Conservation (phyloP, 1,140 invertebrate species). For the Coenobita brevimanus region DNA sequence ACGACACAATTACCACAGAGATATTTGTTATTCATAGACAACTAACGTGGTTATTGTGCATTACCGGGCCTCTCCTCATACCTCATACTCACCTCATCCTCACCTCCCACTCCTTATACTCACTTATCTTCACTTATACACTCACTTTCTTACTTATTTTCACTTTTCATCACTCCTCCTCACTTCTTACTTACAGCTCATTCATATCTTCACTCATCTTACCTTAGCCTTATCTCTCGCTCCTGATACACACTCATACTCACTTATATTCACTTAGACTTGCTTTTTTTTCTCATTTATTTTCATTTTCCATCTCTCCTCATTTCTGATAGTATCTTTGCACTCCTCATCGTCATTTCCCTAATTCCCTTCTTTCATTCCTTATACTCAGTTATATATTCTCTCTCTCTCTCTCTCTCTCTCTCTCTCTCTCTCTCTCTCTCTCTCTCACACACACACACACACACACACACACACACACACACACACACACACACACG, state of each 20-base stretch:
- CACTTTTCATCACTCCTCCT: too few species aligned
- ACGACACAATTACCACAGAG: slow-evolving; percentile 33
- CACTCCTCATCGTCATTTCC: too few species aligned
- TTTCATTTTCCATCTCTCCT: too few species aligned
- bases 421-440: background rate
- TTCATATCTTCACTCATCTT: background rate
- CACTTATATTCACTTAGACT: too few species aligned
- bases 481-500: background rate
- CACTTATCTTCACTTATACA: too few species aligned
- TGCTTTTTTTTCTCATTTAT: too few species aligned
- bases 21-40: slow-evolving; percentile 58
- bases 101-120: background rate
- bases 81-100: background rate
- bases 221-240: too few species aligned
- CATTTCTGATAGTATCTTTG: too few species aligned
- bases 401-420: background rate
- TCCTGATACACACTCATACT: too few species aligned
- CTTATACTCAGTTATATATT: background rate
- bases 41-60: slow-evolving; percentile 58
- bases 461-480: background rate
- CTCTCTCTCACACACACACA: background rate
- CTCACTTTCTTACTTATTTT: too few species aligned
- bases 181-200: background rate
- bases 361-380: too few species aligned
- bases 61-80: slow-evolving; percentile 23